A percentile compares a stretch with the other conserved stretches of the same genome.
Conservation (phyloP, 2,113 vertebrate genomes). For the Gila orcuttii region DNA sequence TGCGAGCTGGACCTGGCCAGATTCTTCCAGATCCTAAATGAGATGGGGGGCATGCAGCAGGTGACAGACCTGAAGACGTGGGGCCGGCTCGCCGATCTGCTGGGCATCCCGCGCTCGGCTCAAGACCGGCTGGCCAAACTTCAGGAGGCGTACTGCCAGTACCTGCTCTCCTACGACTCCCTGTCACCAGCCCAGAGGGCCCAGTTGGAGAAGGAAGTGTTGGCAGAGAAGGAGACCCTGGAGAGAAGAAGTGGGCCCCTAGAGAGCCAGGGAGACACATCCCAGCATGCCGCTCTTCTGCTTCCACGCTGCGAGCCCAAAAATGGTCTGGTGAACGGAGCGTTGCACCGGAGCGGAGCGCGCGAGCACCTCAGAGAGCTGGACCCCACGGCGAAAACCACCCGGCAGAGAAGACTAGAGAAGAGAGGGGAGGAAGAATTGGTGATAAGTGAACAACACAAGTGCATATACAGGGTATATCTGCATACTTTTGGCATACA, state of each 20-base stretch:
- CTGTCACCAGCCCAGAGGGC: constrained; percentile 83
- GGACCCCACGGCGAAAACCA: constrained; percentile 78
- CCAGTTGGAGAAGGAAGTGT: constrained; percentile 86
- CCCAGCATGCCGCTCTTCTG: constrained; percentile 81
- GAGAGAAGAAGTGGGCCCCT: constrained; percentile 86
- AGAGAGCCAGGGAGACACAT: constrained; percentile 84
- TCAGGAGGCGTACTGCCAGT: constrained; percentile 91
- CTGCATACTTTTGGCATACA: not conserved
- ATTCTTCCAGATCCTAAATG: constrained; percentile 89
- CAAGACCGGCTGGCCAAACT: constrained; percentile 90
- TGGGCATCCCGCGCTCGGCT: constrained; percentile 88
- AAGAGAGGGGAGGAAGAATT: constrained; percentile 79
- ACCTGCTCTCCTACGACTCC: constrained; percentile 88
- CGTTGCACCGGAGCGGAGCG: constrained; percentile 83
- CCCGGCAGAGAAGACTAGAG: constrained; percentile 82
- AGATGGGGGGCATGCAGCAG: constrained; percentile 94
- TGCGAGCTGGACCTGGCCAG: constrained; percentile 90
- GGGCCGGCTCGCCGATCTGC: constrained; percentile 88
- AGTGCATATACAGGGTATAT: constrained; percentile 88
- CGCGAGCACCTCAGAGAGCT: constrained; percentile 83
- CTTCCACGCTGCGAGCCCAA: constrained; percentile 87
- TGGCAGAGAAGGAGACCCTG: constrained; percentile 85
- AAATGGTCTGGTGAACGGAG: constrained; percentile 82
- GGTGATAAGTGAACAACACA: constrained; percentile 84
- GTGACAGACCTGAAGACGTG: constrained; percentile 92